phyloP scores from a whole-genome alignment of 2,113 vertebrate genomes.

The Periophthalmodon schlosseri region DNA sequence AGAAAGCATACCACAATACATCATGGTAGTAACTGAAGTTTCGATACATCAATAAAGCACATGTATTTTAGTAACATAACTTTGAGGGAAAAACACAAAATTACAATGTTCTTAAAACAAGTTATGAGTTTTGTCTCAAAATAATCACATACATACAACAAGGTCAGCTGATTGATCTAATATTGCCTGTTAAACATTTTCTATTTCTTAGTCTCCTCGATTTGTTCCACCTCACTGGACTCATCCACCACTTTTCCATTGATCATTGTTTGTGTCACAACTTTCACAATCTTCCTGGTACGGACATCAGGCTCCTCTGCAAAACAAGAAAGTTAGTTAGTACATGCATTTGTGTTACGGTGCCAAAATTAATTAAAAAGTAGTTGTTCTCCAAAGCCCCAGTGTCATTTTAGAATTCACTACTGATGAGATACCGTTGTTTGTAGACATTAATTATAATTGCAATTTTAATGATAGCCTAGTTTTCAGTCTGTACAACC shows the following conservation, averaged over 20 bases:
- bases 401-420: background rate
- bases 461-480: too few relatives aligned
- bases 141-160: background rate
- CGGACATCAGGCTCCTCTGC: conserved; percentile 79
- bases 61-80: background rate
- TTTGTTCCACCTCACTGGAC: conserved; percentile 80
- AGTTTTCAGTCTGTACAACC: too few relatives aligned
- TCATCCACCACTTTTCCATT: conserved; percentile 82
- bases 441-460: too few relatives aligned
- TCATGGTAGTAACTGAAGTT: conserved; percentile 31
- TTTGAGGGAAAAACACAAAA: background rate
- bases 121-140: conserved; percentile 12
- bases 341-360: background rate
- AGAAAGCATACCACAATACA: conserved; percentile 28
- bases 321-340: background rate
- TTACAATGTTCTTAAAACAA: conserved; percentile 24
- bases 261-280: conserved; percentile 82
- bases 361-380: background rate
- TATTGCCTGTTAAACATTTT: background rate
- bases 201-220: conserved; percentile 78
- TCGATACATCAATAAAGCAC: conserved; percentile 32
- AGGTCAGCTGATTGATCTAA: background rate
- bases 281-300: conserved; percentile 83
- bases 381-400: background rate
- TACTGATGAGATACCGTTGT: background rate